Evolutionary conservation across 2,113 vertebrate genomes (phyloP).

Genomic region (Siphamia tubifer): DNA sequence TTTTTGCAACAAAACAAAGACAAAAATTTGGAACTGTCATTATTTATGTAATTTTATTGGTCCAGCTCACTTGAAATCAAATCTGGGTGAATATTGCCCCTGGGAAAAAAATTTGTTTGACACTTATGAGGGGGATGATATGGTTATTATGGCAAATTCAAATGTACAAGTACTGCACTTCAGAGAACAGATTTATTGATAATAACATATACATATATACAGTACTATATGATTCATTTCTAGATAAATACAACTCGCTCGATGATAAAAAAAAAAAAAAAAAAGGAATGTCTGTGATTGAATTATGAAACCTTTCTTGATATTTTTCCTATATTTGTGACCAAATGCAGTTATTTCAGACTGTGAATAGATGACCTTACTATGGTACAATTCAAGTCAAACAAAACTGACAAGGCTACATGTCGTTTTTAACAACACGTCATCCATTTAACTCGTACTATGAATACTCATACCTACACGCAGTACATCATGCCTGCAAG

Average conservation of each 20-base stretch:
- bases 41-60: no score
- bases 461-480: neutral
- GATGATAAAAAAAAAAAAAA: neutral
- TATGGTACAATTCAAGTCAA: neutral
- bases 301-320: neutral
- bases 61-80: no score
- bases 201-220: slow-evolving; percentile 14
- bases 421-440: no score
- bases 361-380: neutral
- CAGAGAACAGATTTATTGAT: slow-evolving; percentile 29
- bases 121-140: neutral
- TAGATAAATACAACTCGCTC: neutral
- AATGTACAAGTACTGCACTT: neutral
- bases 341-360: neutral
- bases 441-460: no score
- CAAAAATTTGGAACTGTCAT: no score
- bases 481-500: no score
- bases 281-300: neutral
- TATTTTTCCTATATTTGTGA: no score
- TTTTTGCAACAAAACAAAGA: no score
- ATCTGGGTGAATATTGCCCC: no score
- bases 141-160: neutral
- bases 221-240: neutral
- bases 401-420: neutral
- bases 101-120: neutral